Evolutionary conservation across 2,888 invertebrate genomes (phyloP), one percentile per base, ranked within the genome.

Genomic region (Folsomia manolachei): DNA sequence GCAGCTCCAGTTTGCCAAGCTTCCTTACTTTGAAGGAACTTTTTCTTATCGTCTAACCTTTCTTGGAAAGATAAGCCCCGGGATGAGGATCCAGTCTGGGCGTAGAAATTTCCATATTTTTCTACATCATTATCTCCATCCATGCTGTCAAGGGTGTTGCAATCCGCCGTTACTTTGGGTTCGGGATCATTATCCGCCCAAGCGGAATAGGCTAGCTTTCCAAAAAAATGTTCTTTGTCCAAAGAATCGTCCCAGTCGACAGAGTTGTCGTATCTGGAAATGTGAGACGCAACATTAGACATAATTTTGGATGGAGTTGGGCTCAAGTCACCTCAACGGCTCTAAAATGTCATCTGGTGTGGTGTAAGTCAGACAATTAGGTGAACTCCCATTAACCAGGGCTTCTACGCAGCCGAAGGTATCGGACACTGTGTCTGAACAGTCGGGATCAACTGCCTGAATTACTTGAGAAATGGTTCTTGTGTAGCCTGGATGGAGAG

Each of bases 1-100:
- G 66, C 69, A n/a, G 70, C 67, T 18, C 69, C 74, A 18, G 71
- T 19, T 25, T 65, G 53, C 23, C 65, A 60, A 21, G 71, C 74
- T 71, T 74, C 71, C 19, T 74, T 39, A 2, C 71, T 65, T 23
- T 39, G 39, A 2, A 71, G 39, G 7, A 39, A 39, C 7, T 4
- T 14, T 4, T 14, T 14, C 39, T 39, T 4, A 39, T 39, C 39
- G 4, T 39, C 39, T 14, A 39, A 14, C 4, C 7, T 39, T 39
- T 14, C 39, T 14, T n/a, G n/a, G n/a, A n/a, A n/a, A n/a, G n/a
- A n/a, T n/a, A n/a, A n/a, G n/a, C n/a, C n/a, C n/a, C n/a, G n/a
- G n/a, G n/a, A n/a, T n/a, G n/a, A n/a, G n/a, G n/a, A n/a, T n/a
- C n/a, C n/a, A n/a, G n/a, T n/a, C n/a, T n/a, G n/a, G n/a, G n/a